A percentile compares a stretch with the other conserved stretches of the same genome.
These are phyloP conservation scores for Barypeithes pellucidus DNA, from an alignment of 2,888 invertebrate species.

Conservation along the genomic window DNA sequence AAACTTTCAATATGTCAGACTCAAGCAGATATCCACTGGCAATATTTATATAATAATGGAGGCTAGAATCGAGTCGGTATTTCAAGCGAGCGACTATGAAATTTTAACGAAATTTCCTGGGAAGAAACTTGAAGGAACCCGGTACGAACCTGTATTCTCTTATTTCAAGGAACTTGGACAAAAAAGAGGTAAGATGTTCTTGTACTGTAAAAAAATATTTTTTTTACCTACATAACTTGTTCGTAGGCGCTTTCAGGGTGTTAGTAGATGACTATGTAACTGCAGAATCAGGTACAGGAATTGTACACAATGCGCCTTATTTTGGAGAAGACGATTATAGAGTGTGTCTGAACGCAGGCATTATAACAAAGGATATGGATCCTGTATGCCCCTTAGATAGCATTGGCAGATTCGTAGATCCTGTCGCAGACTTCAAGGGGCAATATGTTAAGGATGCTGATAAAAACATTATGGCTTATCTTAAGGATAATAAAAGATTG, in stretches of 20 bases:
- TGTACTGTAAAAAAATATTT: neutral
- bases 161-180: slow-evolving; percentile 81
- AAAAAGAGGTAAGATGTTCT: slow-evolving; percentile 60
- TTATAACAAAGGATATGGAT: slow-evolving; percentile 91
- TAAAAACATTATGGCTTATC: slow-evolving; percentile 89
- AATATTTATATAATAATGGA: slow-evolving; percentile 90
- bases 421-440: slow-evolving; percentile 91
- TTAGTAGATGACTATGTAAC: slow-evolving; percentile 94
- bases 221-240: neutral
- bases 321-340: slow-evolving; percentile 99
- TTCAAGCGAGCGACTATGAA: slow-evolving; percentile 83
- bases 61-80: slow-evolving; percentile 83
- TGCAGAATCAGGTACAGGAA: slow-evolving; percentile 96
- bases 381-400: slow-evolving; percentile 96
- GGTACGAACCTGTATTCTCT: slow-evolving; percentile 88
- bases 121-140: slow-evolving; percentile 82
- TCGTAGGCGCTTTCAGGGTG: slow-evolving; percentile 82
- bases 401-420: slow-evolving; percentile 87
- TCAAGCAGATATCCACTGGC: slow-evolving; percentile 80
- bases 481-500: slow-evolving; percentile 85
- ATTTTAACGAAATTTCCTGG: slow-evolving; percentile 88
- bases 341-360: slow-evolving; percentile 81
- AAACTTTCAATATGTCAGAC: slow-evolving; percentile 85
- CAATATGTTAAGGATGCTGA: slow-evolving; percentile 98
- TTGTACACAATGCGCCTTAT: slow-evolving; percentile 99